Evolutionary conservation across 2,113 vertebrate species (phyloP), one percentile per base, ranked within the genome.

Genomic region (Ceyx cyanopectus): DNA sequence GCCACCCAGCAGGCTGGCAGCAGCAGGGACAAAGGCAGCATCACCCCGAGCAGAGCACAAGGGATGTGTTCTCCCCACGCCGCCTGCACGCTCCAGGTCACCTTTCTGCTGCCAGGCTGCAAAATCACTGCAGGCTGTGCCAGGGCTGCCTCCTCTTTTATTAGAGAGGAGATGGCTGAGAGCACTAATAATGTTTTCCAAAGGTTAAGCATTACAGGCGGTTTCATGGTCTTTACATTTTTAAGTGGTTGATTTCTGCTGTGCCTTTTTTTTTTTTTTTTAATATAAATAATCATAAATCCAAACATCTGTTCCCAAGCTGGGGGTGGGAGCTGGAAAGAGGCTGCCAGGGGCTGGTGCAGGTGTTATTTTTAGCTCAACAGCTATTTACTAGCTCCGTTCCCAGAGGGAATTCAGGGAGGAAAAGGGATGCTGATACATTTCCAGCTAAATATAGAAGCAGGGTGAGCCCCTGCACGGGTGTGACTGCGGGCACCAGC

Each of bases 351-450:
- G 1, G 43, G 83, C 69, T 73, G 74, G 62, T 8, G 65, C 46
- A 57, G 66, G 83, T 61, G 87, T 29, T 93, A 82, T 90, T 95
- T 96, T 91, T 95, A 94, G 94, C 9, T 18, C 51, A 15, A 78
- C 69, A 90, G 94, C 84, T 91, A 87, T 91, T 94, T 92, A 89
- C 84, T 12, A 92, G 91, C 58, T 85, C 81, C 1, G 4, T 37
- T 91, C 81, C 93, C 93, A 58, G 81, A 54, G 58, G 67, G 81
- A 92, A 84, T 87, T 79, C 66, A 24, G 81, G 20, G 53, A 79
- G 81, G 58, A 82, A 84, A 87, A 89, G 51, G 66, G 81, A 94
- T 87, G 94, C 78, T 95, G 91, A 93, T 85, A 81, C 56, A 68
- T 87, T 93, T 89, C 87, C 69, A 40, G 9, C 91, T 89, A 89